Conservation (phyloP, 2,797 vertebrate species). For the Anguilla megastoma region DNA sequence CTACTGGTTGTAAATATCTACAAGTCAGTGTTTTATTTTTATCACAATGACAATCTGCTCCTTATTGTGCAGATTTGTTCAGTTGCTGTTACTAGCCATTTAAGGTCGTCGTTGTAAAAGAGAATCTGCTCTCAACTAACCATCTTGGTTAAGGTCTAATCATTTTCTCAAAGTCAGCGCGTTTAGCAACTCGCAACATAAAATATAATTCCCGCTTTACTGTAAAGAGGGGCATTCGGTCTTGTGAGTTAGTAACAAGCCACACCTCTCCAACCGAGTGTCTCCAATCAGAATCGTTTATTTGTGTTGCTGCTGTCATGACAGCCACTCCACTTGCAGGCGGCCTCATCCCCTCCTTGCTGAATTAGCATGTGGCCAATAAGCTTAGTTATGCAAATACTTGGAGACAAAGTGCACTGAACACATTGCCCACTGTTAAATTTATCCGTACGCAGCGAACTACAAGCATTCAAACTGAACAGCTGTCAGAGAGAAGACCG, state of each 20-base stretch:
- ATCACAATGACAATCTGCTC: neutral
- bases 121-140: neutral
- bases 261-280: constrained; percentile 17
- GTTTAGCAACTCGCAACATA: neutral
- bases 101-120: neutral
- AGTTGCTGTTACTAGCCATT: neutral
- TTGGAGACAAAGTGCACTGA: neutral
- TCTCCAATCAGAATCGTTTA: constrained; percentile 21
- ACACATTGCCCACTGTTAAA: neutral
- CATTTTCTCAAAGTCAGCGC: neutral
- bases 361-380: constrained; percentile 32
- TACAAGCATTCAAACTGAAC: neutral
- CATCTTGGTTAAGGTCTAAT: neutral
- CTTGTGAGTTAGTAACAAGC: neutral
- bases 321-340: constrained; percentile 1
- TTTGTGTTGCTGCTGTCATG: neutral
- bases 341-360: neutral
- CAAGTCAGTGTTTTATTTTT: neutral
- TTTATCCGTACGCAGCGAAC: neutral
- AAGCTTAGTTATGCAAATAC: constrained; percentile 23
- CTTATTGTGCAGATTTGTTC: neutral
- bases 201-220: constrained; percentile 2
- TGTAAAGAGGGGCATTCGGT: neutral
- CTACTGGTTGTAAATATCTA: neutral
- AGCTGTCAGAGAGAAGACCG: neutral